Base-by-base conservation (phyloP, 2,888 invertebrate species). In the Rugalucina vietnamica region DNA sequence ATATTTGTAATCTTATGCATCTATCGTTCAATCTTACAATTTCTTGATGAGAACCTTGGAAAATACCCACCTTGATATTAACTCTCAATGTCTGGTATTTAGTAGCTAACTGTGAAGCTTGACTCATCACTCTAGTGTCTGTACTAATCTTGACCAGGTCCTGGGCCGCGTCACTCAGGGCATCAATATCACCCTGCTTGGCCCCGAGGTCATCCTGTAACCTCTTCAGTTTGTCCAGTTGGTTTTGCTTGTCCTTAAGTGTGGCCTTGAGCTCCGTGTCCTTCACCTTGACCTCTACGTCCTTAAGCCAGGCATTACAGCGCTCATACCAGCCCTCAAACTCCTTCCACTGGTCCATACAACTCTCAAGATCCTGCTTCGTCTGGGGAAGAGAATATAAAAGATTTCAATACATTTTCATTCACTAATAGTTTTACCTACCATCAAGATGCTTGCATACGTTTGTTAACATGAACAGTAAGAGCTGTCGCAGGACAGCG, bases 81-180 rank as follows among this genome's bases (percentile, higher is more conserved):
- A 91, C 90, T 32, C 87, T 84, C 14, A 93, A 89, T n/a, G 92
- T 92, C 85, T 94, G 93, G 82, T 94, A 92, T 76, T 91, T 91
- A 5, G 93, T 91, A 29, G 90, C 89, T n/a, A 93, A 91, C 77
- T 94, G 94, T 50, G 93, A 92, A 32, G 93, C 92, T 81, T 94
- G 94, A 75, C 92, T 93, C 77, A 91, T 90, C 24, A 94, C 92
- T 21, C 93, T 87, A 0, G 91, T 92, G 86, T 94, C 94, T 12
- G 93, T 91, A 76, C 93, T 93, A 27, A 92, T 86, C 76, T 91
- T 81, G 24, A 92, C 91, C 50, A 94, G 88, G 39, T 92, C 92
- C 79, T 99, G 98, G 0, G 98, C 98, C 89, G 97, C 97, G 94
- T 99, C 99, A 32, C 98, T 98, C 0, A 99, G 97, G 76, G 97